Percentiles rank a stretch among this genome's conserved stretches.
phyloP scores from a whole-genome alignment of 2,797 vertebrate genomes.

The Aeoliscus strigatus region DNA sequence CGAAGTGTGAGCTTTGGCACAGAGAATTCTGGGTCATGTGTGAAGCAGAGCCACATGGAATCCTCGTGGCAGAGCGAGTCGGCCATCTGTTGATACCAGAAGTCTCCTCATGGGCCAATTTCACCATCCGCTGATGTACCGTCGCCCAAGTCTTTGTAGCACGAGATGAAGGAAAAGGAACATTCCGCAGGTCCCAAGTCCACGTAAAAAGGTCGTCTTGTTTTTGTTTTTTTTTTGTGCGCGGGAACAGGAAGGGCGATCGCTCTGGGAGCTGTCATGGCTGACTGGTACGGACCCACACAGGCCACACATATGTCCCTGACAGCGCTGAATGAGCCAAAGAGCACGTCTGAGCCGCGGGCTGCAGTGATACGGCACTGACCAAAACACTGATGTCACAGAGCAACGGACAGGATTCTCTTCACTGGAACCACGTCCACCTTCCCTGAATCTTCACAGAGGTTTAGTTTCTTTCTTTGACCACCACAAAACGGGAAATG shows the following conservation, averaged over 20 bases:
- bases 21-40: constrained; percentile 67
- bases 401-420: constrained; percentile 22
- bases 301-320: constrained; percentile 52
- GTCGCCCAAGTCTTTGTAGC: constrained; percentile 31
- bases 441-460: too few species aligned
- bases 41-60: constrained; percentile 66
- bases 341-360: constrained; percentile 22
- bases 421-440: too few species aligned
- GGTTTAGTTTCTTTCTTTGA: too few species aligned
- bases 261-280: constrained; percentile 26
- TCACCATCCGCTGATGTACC: constrained; percentile 61
- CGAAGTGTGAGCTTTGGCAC: constrained; percentile 55
- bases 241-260: too few species aligned
- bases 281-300: constrained; percentile 46
- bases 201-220: constrained; percentile 52
- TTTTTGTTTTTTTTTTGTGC: constrained; percentile 34
- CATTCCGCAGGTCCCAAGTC: constrained; percentile 39
- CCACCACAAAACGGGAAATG: too few species aligned
- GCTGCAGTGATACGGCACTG: constrained; percentile 16
- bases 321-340: constrained; percentile 38
- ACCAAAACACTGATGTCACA: constrained; percentile 36
- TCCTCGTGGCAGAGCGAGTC: constrained; percentile 55
- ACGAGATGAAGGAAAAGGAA: constrained; percentile 40
- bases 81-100: constrained; percentile 73
- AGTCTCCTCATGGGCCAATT: constrained; percentile 64